A percentile compares a stretch with the other conserved stretches of the same genome.
Conservation (phyloP, 2,888 invertebrate genomes). For the Tupiocoris notatus region DNA sequence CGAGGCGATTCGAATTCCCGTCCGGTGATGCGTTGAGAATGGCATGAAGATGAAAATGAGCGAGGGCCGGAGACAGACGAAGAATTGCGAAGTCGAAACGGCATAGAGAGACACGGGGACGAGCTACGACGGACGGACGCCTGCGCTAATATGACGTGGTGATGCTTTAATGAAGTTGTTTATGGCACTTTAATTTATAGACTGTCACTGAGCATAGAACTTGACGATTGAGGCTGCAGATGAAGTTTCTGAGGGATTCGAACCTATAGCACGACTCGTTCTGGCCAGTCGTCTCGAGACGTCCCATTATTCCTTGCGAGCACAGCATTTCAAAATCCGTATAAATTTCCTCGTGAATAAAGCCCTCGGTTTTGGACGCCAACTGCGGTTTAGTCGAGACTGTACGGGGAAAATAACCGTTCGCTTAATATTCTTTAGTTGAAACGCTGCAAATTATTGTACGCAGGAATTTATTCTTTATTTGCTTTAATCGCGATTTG, state of each 20-base stretch:
- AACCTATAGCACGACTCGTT: background rate
- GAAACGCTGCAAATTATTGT: too few relatives aligned
- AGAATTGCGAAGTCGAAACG: background rate
- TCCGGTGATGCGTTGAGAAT: background rate
- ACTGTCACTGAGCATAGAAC: conserved; percentile 30
- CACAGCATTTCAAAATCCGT: background rate
- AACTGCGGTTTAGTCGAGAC: background rate
- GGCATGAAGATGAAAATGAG: background rate
- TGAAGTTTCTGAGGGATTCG: background rate
- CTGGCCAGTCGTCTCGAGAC: background rate
- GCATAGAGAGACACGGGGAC: background rate
- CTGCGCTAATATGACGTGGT: conserved; percentile 36
- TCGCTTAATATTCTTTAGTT: too few relatives aligned
- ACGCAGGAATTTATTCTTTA: too few relatives aligned
- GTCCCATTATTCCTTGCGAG: background rate
- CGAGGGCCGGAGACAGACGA: background rate
- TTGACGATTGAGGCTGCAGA: background rate
- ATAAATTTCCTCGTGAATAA: background rate
- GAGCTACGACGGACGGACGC: background rate
- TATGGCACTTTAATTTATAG: conserved; percentile 38
- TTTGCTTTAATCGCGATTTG: too few relatives aligned
- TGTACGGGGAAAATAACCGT: too few relatives aligned
- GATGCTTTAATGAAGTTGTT: conserved; percentile 40
- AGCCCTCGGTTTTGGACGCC: background rate
- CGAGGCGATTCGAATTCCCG: background rate